Base-by-base conservation (phyloP, 2,888 invertebrate genomes). In the Maniola hyperantus region DNA sequence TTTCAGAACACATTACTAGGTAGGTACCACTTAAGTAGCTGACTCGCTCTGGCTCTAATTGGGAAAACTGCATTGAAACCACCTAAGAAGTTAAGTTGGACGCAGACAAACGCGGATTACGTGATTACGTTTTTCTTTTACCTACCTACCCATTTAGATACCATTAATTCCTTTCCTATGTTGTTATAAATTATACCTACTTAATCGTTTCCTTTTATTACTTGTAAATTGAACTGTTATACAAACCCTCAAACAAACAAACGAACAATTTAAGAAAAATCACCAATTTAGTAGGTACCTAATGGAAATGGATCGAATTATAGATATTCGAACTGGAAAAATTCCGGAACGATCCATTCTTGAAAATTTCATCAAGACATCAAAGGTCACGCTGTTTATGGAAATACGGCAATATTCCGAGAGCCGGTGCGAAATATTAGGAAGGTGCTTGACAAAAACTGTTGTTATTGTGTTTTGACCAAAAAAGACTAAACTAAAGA, bases 301-400 rank as follows among this genome's bases (percentile, higher is more conserved):
- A 18, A 48, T 48, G 15, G 18, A 4, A 48, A 48, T 48, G 6
- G 2, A 15, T 15, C 46, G 15, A 18, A 13, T 46, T 10, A 39
- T 39, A 39, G 7, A n/a, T 44, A 44, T 15, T 48, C 15, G 48
- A 48, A 48, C 18, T 48, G 18, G 48, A 18, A 48, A 48, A 48
- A 48, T 48, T 48, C 48, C 18, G 18, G 48, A 48, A 48, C 48
- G 48, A 48, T 48, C 48, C 48, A 18, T 48, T 7, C 18, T 48
- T n/a, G n/a, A n/a, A 48, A 48, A 46, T 46, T 48, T 18, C 18
- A 48, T 48, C 48, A 8, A 48, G 48, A 8, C 48, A 48, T 48
- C 48, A 18, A 48, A 48, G 48, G 48, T 48, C 48, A 48, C 48
- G 48, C 48, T 48, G 18, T 48, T 48, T 18, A 46, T 46, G 46